phyloP scores from a whole-genome alignment of 2,113 vertebrate genomes.

The Carassius gibelio region DNA sequence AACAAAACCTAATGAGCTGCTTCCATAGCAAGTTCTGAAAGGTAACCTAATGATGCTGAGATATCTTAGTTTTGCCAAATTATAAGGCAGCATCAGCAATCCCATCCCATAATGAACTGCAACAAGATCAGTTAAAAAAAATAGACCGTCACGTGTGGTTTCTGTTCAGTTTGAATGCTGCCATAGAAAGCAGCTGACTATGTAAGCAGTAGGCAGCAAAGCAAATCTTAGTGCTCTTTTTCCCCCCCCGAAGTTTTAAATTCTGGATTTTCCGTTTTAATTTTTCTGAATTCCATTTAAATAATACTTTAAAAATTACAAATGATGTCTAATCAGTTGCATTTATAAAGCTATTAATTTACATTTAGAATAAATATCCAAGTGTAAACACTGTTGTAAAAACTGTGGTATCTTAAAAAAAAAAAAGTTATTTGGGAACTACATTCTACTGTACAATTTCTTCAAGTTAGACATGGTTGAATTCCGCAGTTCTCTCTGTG shows the following conservation, averaged over 20 bases:
- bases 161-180: no score
- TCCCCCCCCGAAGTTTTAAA: no score
- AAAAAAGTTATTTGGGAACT: no score
- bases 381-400: no score
- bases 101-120: neutral
- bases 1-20: constrained; percentile 3
- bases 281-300: neutral
- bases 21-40: neutral
- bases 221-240: no score
- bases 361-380: no score
- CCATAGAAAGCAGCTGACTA: no score
- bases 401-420: no score
- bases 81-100: neutral
- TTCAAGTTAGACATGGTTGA: neutral
- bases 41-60: neutral
- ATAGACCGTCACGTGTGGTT: no score
- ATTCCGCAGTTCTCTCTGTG: no score
- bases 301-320: neutral
- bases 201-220: neutral
- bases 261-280: no score
- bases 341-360: neutral
- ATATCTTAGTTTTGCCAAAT: no score
- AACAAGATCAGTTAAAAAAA: neutral
- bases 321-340: neutral
- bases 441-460: neutral